A percentile compares a stretch with the other conserved stretches of the same genome.
These are phyloP conservation scores for Acromyrmex echinatior DNA, from an alignment of 1,140 invertebrate species.

Conservation along the genomic window DNA sequence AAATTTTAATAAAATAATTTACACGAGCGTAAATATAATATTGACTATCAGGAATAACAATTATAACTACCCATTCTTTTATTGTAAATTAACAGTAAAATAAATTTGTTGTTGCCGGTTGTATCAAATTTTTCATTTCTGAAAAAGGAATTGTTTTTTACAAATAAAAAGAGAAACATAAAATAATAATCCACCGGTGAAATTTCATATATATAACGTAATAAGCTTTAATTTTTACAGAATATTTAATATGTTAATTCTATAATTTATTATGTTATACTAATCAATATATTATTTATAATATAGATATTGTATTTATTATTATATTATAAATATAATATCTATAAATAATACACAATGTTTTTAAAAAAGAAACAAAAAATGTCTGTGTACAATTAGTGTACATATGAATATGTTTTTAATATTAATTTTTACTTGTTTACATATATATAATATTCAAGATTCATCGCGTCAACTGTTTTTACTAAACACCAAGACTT, in stretches of 20 bases:
- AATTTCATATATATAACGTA: not conserved
- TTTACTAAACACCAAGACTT: not conserved
- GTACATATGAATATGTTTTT: not conserved
- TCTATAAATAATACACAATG: conserved; percentile 5
- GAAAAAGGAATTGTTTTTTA: not conserved
- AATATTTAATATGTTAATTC: not conserved
- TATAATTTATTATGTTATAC: not conserved
- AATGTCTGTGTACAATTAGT: not conserved
- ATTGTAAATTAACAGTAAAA: conserved; percentile 30
- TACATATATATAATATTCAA: not conserved
- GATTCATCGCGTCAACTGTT: not conserved
- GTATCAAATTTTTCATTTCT: conserved; percentile 3
- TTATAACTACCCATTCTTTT: conserved; percentile 10
- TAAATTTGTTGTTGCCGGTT: not conserved
- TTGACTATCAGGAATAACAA: not conserved
- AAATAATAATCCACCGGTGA: not conserved
- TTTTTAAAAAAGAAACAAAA: not conserved
- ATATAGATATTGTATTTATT: not conserved
- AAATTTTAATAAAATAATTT: conserved; percentile 43
- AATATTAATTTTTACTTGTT: too few species aligned
- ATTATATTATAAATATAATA: not conserved
- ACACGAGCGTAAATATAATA: not conserved
- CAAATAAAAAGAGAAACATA: not conserved
- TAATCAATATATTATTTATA: not conserved
- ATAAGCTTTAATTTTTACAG: not conserved